Evolutionary conservation across 1,140 invertebrate genomes (phyloP), one percentile per base, ranked within the genome.

Genomic region (Neoseiulus cucumeris): DNA sequence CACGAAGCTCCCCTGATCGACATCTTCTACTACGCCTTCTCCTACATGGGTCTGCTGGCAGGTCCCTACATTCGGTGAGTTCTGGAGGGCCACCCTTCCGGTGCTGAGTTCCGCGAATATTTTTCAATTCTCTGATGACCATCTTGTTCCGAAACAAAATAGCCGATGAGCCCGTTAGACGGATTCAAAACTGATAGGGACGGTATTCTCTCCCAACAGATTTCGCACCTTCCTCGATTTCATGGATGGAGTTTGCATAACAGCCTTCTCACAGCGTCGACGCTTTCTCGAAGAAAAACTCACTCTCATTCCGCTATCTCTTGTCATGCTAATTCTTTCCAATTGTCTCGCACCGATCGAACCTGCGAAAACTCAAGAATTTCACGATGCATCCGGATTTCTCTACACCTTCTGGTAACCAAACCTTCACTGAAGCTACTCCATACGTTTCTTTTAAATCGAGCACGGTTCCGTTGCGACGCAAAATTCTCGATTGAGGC

Each of bases 401-500:
- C 22, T 59, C 51, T 59, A 59, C 51, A 59, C 51, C 33, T 17
- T 59, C 4, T 59, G 51, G 51, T 59, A 39, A 39, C n/a, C n/a
- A n/a, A n/a, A n/a, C n/a, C n/a, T n/a, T n/a, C n/a, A n/a, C n/a
- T n/a, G n/a, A n/a, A n/a, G n/a, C n/a, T n/a, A n/a, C n/a, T n/a
- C n/a, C n/a, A n/a, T n/a, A n/a, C n/a, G n/a, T n/a, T n/a, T n/a
- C n/a, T n/a, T n/a, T n/a, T n/a, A n/a, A n/a, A n/a, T n/a, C n/a
- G n/a, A n/a, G n/a, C n/a, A n/a, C n/a, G n/a, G n/a, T n/a, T n/a
- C n/a, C n/a, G n/a, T n/a, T n/a, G n/a, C n/a, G n/a, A n/a, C n/a
- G n/a, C n/a, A n/a, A n/a, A n/a, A n/a, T n/a, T n/a, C n/a, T n/a
- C n/a, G n/a, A n/a, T n/a, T n/a, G n/a, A n/a, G n/a, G n/a, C n/a